These are phyloP conservation scores for Polia nebulosa DNA, from an alignment of 2,888 invertebrate species.

Conservation along the genomic window DNA sequence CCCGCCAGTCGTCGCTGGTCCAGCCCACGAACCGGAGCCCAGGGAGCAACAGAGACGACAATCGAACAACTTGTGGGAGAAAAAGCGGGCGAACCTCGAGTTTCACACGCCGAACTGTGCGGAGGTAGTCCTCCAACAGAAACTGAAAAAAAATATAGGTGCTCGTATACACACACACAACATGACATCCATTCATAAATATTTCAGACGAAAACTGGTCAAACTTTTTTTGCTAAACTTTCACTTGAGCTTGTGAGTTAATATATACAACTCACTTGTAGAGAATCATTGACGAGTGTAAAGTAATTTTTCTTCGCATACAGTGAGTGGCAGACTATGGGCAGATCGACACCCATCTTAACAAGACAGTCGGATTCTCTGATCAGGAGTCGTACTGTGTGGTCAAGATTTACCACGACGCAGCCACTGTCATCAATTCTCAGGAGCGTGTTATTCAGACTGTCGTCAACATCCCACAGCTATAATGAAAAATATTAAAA, in stretches of 20 bases:
- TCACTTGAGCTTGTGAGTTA: neutral
- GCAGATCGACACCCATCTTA: conserved; percentile 95
- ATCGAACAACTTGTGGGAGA: conserved; percentile 96
- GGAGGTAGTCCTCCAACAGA: conserved; percentile 94
- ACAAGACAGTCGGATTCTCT: conserved; percentile 96
- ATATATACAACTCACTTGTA: conserved; percentile 90
- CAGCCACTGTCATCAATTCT: conserved; percentile 92
- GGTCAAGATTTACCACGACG: conserved; percentile 94
- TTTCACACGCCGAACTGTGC: conserved; percentile 94
- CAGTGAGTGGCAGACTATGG: conserved; percentile 95
- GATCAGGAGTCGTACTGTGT: conserved; percentile 94
- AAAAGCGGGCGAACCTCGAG: conserved; percentile 97
- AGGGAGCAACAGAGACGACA: conserved; percentile 96
- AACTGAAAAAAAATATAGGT: conserved; percentile 86
- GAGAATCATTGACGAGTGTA: conserved; percentile 93
- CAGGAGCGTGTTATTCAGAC: conserved; percentile 92
- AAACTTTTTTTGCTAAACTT: neutral
- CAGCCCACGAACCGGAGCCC: conserved; percentile 95
- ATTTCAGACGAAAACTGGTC: neutral
- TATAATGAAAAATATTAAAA: conserved; percentile 68
- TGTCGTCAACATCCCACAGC: conserved; percentile 93
- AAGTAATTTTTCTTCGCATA: conserved; percentile 95
- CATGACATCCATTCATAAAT: conserved; percentile 11
- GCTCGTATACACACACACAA: neutral
- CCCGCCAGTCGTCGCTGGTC: conserved; percentile 96